Conservation (phyloP, 2,888 invertebrate species). For the Liposcelis brunnea region DNA sequence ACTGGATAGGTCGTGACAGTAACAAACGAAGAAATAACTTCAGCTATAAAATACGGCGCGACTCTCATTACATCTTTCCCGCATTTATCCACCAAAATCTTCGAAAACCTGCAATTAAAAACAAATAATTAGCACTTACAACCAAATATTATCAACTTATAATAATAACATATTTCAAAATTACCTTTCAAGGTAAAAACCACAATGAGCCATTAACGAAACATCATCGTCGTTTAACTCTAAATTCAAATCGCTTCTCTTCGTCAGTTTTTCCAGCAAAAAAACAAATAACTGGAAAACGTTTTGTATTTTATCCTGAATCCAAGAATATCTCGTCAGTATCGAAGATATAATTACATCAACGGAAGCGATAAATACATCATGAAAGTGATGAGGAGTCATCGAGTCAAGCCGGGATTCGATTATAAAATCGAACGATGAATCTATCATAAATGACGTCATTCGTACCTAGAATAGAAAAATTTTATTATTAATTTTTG, state of each 20-base stretch:
- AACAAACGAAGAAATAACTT: neutral
- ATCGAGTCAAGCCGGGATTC: too few relatives aligned
- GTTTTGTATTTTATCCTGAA: neutral
- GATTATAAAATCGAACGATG: too few relatives aligned
- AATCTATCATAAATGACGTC: neutral
- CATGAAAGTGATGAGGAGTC: too few relatives aligned
- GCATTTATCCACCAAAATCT: neutral
- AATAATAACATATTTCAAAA: neutral
- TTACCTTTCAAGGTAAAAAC: conserved; percentile 4
- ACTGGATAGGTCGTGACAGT: neutral
- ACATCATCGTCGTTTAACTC: neutral
- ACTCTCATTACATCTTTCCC: neutral
- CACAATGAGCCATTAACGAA: neutral
- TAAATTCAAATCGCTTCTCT: neutral
- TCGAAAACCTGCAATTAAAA: neutral
- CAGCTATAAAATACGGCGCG: neutral
- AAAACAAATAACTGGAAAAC: neutral
- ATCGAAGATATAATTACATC: neutral
- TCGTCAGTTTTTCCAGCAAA: neutral
- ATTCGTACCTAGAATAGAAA: neutral
- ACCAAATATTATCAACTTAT: neutral
- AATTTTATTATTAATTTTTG: neutral
- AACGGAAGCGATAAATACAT: too few relatives aligned
- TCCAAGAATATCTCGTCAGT: neutral
- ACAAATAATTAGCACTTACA: neutral